A percentile compares a stretch with the other conserved stretches of the same genome.
These are phyloP conservation scores for Steromphala cineraria DNA, from an alignment of 2,888 invertebrate species.

Conservation along the genomic window DNA sequence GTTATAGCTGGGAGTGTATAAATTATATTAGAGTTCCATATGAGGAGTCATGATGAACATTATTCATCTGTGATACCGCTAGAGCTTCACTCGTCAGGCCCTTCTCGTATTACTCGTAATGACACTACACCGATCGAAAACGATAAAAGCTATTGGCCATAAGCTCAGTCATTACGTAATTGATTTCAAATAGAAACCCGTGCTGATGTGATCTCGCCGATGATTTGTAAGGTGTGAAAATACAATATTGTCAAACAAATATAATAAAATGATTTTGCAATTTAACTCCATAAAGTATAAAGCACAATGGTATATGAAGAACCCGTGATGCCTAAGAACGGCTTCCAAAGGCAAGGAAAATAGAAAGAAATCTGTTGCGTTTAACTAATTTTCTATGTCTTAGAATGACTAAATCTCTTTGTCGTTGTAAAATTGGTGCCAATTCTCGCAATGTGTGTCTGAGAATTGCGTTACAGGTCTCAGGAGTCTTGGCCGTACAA, in stretches of 20 bases:
- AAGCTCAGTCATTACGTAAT: constrained; percentile 17
- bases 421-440: constrained; percentile 21
- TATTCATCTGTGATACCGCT: not conserved
- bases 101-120: not conserved
- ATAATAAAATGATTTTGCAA: too few species aligned
- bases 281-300: too few species aligned
- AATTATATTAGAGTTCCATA: constrained; percentile 16
- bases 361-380: constrained; percentile 22
- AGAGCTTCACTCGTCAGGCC: not conserved
- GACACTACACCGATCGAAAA: not conserved
- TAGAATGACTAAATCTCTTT: not conserved
- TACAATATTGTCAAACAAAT: not conserved
- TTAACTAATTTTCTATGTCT: constrained; percentile 22
- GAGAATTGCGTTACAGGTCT: constrained; percentile 35
- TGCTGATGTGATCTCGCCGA: not conserved
- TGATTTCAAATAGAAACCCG: not conserved
- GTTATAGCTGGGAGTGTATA: constrained; percentile 8
- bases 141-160: constrained; percentile 22
- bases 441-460: constrained; percentile 16
- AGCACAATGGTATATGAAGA: too few species aligned
- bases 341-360: not conserved
- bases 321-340: too few species aligned
- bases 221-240: not conserved
- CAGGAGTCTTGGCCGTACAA: constrained; percentile 26
- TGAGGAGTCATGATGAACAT: not conserved